Base-by-base conservation (phyloP, 2,797 vertebrate species). In the Anas acuta region DNA sequence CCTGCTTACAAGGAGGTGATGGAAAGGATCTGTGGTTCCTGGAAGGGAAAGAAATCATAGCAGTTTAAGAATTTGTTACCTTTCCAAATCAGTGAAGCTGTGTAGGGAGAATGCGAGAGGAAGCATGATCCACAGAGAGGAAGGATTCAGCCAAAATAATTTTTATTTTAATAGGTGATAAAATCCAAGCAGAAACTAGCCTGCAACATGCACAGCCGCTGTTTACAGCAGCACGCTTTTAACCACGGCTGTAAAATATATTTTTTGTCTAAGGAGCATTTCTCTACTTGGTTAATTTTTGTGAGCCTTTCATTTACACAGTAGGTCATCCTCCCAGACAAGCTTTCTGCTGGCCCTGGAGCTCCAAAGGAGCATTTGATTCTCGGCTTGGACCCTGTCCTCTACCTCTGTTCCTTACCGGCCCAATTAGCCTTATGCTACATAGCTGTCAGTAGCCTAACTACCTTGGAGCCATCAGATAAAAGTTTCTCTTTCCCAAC, bases 391-490 rank as follows among this genome's bases (percentile, higher is more conserved):
- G 90, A 95, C 85, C 92, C 79, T 90, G 93, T 95, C 92, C 88
- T 92, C 94, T 97, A 90, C 87, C 92, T 92, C 92, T 97, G 94
- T 96, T 97, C 96, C 95, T 97, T 97, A 88, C 96, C 81, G 57
- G 92, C 92, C 98, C 97, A 98, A 98, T 98, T 98, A 98, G 97
- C 96, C 97, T 95, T 92, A 43, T 70, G 92, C 76, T 94, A 74
- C 94, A 97, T 74, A 91, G 93, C 76, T 96, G 96, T 97, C 96
- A 97, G 97, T 96, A 96, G 95, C 94, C 90, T 98, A 98, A 97
- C 97, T 98, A 97, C 97, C 97, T 98, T 97, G 92, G 94, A 97
- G 92, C 97, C 95, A 93, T 79, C 91, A 97, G 97, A 98, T 98
- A 92, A 98, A 98, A 97, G 96, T 97, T 90, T 92, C 95, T 95